Percentiles rank a stretch among this genome's conserved stretches.
Conservation (phyloP, 1,140 invertebrate genomes). For the Cyclina sinensis region DNA sequence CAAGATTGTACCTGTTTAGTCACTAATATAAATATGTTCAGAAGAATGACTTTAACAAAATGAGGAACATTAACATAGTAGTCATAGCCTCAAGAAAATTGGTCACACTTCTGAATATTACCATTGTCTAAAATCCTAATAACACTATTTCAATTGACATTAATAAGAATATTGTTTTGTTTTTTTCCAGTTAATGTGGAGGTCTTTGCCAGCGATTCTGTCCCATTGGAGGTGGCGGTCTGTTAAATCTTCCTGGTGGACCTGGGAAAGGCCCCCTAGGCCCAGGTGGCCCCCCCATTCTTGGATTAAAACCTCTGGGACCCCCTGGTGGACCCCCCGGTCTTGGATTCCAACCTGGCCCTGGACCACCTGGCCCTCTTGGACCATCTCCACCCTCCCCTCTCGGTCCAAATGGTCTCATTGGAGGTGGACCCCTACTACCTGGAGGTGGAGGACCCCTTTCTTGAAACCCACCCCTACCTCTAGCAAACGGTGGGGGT, state of each 20-base stretch:
- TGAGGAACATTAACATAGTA: no score
- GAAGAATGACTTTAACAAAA: no score
- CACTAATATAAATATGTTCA: no score
- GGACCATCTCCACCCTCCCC: conserved; percentile 64
- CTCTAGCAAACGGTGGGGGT: conserved; percentile 69
- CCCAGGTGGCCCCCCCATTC: conserved; percentile 58
- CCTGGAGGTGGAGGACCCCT: conserved; percentile 54
- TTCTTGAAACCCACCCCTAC: conserved; percentile 63
- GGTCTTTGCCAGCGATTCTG: conserved; percentile 50
- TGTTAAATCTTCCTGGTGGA: conserved; percentile 60
- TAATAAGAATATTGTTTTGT: not conserved
- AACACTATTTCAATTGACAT: not conserved
- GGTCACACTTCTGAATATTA: not conserved
- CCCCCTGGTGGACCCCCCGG: conserved; percentile 50
- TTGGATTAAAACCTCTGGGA: conserved; percentile 56
- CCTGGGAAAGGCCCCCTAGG: conserved; percentile 48
- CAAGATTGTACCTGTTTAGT: not conserved
- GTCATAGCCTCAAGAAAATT: no score
- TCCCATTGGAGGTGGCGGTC: conserved; percentile 58
- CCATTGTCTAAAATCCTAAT: conserved; percentile 2
- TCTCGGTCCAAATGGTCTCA: conserved; percentile 50
- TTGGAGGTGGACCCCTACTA: conserved; percentile 52
- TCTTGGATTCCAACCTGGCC: conserved; percentile 58
- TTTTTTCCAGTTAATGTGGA: conserved; percentile 30
- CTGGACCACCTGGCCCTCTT: conserved; percentile 46